phyloP scores from a whole-genome alignment of 2,888 invertebrate species.

The Megalurothrips usitatus region DNA sequence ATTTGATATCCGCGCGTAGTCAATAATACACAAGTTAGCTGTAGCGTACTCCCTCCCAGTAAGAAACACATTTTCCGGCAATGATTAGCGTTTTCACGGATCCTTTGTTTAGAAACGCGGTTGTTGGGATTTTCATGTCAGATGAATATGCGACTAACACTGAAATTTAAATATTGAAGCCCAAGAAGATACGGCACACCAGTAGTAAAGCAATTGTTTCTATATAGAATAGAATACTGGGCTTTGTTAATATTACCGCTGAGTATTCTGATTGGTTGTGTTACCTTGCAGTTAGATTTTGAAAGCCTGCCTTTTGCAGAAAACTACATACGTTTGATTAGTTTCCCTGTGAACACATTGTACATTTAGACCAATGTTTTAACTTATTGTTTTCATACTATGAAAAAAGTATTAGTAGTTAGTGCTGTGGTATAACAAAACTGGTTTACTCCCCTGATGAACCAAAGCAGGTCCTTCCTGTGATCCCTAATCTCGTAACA shows the following conservation, averaged over 20 bases:
- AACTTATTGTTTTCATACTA: slow-evolving; percentile 12
- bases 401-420: background rate
- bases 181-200: background rate
- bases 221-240: slow-evolving; percentile 22
- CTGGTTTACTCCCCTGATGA: too few species aligned
- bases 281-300: slow-evolving; percentile 14
- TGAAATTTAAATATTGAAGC: background rate
- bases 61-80: too few species aligned
- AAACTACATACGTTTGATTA: background rate
- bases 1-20: too few species aligned
- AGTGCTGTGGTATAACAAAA: background rate
- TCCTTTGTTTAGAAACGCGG: too few species aligned
- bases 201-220: too few species aligned
- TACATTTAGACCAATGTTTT: slow-evolving; percentile 13
- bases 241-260: slow-evolving; percentile 12
- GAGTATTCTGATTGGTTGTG: slow-evolving; percentile 6
- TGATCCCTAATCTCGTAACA: too few species aligned
- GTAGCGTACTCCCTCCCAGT: too few species aligned
- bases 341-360: background rate
- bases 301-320: background rate
- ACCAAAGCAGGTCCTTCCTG: too few species aligned
- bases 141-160: background rate
- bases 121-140: too few species aligned
- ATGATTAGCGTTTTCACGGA: too few species aligned
- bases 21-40: too few species aligned